These are phyloP conservation scores for Conus canariensis DNA, from an alignment of 2,888 invertebrate genomes.

Conservation along the genomic window DNA sequence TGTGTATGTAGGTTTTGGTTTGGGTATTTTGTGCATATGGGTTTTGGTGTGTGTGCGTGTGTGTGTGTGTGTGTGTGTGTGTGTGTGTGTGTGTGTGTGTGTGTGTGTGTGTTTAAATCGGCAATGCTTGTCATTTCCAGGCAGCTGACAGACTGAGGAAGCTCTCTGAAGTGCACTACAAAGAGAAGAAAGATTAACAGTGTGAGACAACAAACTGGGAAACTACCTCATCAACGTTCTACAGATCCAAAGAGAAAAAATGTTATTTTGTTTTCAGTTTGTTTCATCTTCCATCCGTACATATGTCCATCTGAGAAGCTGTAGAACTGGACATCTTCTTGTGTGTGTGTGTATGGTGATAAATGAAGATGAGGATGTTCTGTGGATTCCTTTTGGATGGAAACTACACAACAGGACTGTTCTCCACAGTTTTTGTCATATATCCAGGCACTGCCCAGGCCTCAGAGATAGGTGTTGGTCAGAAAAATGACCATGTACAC, in stretches of 20 bases:
- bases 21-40: neutral
- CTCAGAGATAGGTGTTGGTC: too few relatives aligned
- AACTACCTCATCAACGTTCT: neutral
- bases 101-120: neutral
- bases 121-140: slow-evolving; percentile 56
- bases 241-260: neutral
- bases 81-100: neutral
- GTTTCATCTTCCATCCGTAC: too few relatives aligned
- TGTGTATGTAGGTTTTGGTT: neutral
- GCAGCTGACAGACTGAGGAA: slow-evolving; percentile 88
- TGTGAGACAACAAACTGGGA: neutral
- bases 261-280: neutral
- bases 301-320: too few relatives aligned
- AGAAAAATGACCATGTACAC: too few relatives aligned
- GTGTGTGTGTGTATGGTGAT: too few relatives aligned
- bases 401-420: too few relatives aligned
- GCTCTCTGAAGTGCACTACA: slow-evolving; percentile 84
- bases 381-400: neutral
- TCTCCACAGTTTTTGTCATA: too few relatives aligned
- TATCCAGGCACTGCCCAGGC: too few relatives aligned
- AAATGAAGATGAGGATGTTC: too few relatives aligned
- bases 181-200: slow-evolving; percentile 43
- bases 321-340: too few relatives aligned
- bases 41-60: neutral
- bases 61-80: neutral